Evolutionary conservation across 2,888 invertebrate genomes (phyloP), one percentile per base, ranked within the genome.

Genomic region (Phyllotreta cruciferae): DNA sequence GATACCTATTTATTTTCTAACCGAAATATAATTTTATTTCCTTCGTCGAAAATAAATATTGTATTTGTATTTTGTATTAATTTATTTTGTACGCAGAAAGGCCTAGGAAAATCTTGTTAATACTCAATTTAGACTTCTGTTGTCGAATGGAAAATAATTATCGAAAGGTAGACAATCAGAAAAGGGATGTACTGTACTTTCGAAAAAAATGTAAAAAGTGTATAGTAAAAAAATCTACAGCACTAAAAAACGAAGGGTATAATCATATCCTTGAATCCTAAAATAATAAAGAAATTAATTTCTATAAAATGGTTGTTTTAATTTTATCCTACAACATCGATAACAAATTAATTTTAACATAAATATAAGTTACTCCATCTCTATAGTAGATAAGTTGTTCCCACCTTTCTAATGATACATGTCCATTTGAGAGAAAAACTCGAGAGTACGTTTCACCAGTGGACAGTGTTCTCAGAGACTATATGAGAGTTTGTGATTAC

Each of bases 1-100:
- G 71, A 71, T 72, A 71, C 24, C 24, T 24, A 72, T 72, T 71
- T 72, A 70, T 11, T 49, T 42, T 6, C 24, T 24, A 24, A 24
- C 24, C 24, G 24, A 24, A 24, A 24, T 24, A 24, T 24, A 24
- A 24, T 24, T 24, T 24, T 24, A 24, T 24, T 24, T 24, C 24
- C 24, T 24, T 24, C 4, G 24, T 24, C 24, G 24, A 24, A 24
- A 24, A 66, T 69, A 38, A 52, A 52, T 37, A 13, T 52, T 52
- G 34, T 24, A 24, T 24, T 56, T 56, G n/a, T 54, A 8, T 53
- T 41, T 41, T 52, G 39, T 13, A 36, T n/a, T 56, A 52, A 53
- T 52, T 53, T 53, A 52, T 44, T 60, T 49, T 52, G 24, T 60
- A 24, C 44, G 11, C 24, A 52, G 44, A 60, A 42, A 14, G 35